These are phyloP conservation scores for Panurus biarmicus DNA, from an alignment of 2,113 vertebrate species.

Conservation along the genomic window DNA sequence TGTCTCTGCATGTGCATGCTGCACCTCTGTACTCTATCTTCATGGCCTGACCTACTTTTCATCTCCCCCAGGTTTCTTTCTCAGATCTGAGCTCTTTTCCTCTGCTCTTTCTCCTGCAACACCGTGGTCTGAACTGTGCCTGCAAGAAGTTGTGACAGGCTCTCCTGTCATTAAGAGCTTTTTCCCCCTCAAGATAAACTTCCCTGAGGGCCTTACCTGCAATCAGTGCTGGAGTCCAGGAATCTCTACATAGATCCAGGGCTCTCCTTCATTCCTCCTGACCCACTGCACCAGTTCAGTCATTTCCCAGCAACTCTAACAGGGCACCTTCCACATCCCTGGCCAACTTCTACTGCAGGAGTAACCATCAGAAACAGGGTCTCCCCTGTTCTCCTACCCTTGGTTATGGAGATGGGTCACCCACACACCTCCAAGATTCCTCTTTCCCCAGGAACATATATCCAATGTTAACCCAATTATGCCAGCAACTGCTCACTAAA, in stretches of 20 bases:
- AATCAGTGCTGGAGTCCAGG: not conserved
- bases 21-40: constrained; percentile 23
- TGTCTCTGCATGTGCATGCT: not conserved
- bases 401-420: not conserved
- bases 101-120: not conserved
- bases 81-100: not conserved
- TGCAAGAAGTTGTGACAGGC: not conserved
- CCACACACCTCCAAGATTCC: not conserved
- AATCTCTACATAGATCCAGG: not conserved
- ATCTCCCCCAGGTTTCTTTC: not conserved
- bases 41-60: constrained; percentile 42
- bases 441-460: not conserved
- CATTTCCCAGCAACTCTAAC: not conserved
- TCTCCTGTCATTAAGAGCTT: not conserved
- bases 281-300: not conserved
- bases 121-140: not conserved
- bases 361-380: not conserved
- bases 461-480: not conserved
- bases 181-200: not conserved
- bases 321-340: not conserved
- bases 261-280: not conserved
- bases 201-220: not conserved
- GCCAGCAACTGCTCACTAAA: not conserved
- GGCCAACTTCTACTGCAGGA: not conserved
- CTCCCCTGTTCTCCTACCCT: not conserved